Conservation (phyloP, 2,888 invertebrate genomes). For the Apamea monoglypha region DNA sequence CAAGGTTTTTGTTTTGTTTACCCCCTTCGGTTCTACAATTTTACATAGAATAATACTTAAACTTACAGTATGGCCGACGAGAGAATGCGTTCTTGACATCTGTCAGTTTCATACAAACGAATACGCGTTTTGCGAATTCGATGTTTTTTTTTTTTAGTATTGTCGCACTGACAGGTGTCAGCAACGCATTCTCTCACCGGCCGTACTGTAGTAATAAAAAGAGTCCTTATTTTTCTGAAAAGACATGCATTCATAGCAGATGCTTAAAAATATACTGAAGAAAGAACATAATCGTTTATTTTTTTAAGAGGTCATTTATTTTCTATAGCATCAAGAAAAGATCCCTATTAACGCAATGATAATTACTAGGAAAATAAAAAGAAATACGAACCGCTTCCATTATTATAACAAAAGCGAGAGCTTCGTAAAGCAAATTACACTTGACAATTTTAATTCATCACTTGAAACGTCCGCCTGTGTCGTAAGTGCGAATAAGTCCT, state of each 20-base stretch:
- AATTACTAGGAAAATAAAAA: constrained; percentile 4
- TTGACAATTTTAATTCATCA: constrained; percentile 53
- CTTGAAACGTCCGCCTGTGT: constrained; percentile 42
- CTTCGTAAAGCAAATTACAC: constrained; percentile 34
- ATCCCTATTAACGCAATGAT: background rate
- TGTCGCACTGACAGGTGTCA: background rate
- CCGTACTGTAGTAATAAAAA: background rate
- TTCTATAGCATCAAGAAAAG: background rate
- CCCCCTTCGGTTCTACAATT: background rate
- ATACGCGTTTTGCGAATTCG: background rate
- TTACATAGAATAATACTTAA: background rate
- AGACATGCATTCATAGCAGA: background rate
- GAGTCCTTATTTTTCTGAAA: background rate
- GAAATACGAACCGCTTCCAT: constrained; percentile 5
- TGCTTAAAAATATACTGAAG: background rate
- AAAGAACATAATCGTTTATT: background rate
- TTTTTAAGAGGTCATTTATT: background rate
- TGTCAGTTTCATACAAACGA: background rate
- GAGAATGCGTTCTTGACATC: background rate
- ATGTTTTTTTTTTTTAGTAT: background rate
- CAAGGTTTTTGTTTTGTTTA: background rate
- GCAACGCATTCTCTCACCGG: background rate
- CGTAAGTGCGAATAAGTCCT: constrained; percentile 49
- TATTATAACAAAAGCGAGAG: constrained; percentile 24
- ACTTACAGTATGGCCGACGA: no score